A percentile compares a stretch with the other conserved stretches of the same genome.
Evolutionary conservation across 2,888 invertebrate genomes (phyloP).

Genomic region (Nymphalis c-album): DNA sequence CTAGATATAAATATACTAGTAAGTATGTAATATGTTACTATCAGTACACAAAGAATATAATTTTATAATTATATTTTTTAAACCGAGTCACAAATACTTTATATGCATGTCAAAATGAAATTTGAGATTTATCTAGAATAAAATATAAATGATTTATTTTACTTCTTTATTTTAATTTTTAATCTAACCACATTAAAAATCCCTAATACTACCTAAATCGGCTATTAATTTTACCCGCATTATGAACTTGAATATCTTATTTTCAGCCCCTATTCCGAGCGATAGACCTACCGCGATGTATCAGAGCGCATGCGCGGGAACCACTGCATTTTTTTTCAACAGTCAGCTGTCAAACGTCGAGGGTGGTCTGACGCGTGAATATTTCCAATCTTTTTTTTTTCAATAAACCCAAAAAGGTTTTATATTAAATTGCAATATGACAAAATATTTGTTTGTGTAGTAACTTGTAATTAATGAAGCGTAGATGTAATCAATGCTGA

Average conservation of each 20-base stretch:
- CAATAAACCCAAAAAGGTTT: slow-evolving; percentile 25
- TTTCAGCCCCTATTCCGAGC: not conserved
- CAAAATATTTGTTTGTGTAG: slow-evolving; percentile 8
- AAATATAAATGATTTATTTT: too few relatives aligned
- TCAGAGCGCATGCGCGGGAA: slow-evolving; percentile 55
- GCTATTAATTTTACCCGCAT: slow-evolving; percentile 7
- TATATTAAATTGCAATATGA: not conserved
- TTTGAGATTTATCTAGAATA: too few relatives aligned
- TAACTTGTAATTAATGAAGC: not conserved
- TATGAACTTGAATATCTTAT: not conserved
- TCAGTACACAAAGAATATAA: too few relatives aligned
- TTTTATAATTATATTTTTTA: too few relatives aligned
- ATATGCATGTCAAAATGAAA: too few relatives aligned
- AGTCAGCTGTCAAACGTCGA: slow-evolving; percentile 64
- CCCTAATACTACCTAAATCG: not conserved
- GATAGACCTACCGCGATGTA: slow-evolving; percentile 33
- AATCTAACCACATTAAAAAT: not conserved
- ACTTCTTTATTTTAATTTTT: too few relatives aligned
- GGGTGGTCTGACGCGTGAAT: slow-evolving; percentile 45
- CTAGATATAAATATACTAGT: too few relatives aligned
- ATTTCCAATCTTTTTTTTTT: slow-evolving; percentile 6
- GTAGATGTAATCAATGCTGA: slow-evolving; percentile 1
- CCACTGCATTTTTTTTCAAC: slow-evolving; percentile 40
- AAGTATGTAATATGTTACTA: too few relatives aligned
- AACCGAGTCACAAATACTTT: too few relatives aligned